Base-by-base conservation (phyloP, 2,797 vertebrate genomes). In the Esox lucius region DNA sequence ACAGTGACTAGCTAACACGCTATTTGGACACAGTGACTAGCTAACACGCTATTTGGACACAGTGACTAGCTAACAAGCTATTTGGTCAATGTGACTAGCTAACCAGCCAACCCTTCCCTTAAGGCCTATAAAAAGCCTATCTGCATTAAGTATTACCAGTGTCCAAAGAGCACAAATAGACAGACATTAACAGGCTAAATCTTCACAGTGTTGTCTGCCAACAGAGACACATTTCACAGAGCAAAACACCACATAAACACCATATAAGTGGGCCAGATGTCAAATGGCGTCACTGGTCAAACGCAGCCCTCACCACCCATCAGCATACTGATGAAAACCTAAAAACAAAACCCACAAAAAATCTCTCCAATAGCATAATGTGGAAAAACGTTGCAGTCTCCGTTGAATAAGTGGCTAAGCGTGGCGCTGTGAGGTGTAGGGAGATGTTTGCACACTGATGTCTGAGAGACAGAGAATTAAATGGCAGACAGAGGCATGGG, bases 401-500 rank as follows among this genome's bases (percentile, higher is more conserved):
- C 59, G 28, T 39, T 68, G 66, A 70, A 70, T 62, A 65, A 46
- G 31, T 67, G 72, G 76, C 16, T 75, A 69, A 56, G 65, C 28
- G 31, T 35, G n/a, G 66, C 31, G 16, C 46, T 48, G 33, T 28
- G 39, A 24, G 39, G 22, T 17, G 42, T 59, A 48, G 22, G 13
- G 13, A 13, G 33, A 13, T 42, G 9, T 42, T 9, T 42, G 35
- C n/a, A 5, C 35, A 16, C 19, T 26, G 24, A 22, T 9, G 28
- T 16, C 79, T 83, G 77, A 82, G 74, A 78, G 69, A 39, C 7
- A 51, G 49, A 42, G 70, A 31, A 66, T 42, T 22, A 70, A 78
- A 78, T 49, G 49, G 71, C 5, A 46, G 24, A 62, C 9, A 24
- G 16, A 26, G 59, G 61, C 66, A 56, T 74, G 62, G 49, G 68